These are phyloP conservation scores for Micromussa lordhowensis DNA, from an alignment of 92 coral and sea anemone species.

Conservation along the genomic window DNA sequence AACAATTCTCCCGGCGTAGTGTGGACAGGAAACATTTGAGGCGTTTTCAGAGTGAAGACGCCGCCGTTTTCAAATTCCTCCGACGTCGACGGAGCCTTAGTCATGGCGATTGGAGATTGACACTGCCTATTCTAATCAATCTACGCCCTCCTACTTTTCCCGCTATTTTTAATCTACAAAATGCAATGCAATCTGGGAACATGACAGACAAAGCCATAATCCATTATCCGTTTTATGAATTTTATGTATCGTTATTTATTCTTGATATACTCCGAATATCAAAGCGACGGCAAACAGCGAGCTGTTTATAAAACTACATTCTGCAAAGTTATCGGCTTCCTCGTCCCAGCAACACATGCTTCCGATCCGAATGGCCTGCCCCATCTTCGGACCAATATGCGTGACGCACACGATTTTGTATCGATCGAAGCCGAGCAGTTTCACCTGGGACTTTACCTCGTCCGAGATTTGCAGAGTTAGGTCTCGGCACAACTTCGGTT, in stretches of 20 bases:
- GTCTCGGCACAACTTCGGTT: slow-evolving; percentile 75
- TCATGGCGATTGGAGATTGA: no score
- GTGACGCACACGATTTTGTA: slow-evolving; percentile 83
- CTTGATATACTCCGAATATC: slow-evolving; percentile 75
- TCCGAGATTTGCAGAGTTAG: slow-evolving; percentile 66
- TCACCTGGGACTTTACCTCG: slow-evolving; percentile 62
- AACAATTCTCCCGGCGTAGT: no score
- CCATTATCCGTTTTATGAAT: no score
- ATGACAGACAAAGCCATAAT: not conserved
- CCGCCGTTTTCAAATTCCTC: no score
- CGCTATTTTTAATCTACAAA: not conserved
- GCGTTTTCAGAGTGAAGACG: no score
- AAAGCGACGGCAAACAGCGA: slow-evolving; percentile 67
- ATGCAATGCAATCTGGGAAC: not conserved
- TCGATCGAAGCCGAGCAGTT: slow-evolving; percentile 74
- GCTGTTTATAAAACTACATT: slow-evolving; percentile 53
- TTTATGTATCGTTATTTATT: slow-evolving; percentile 15
- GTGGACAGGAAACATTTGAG: no score
- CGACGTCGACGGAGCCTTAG: no score
- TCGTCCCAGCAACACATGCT: slow-evolving; percentile 78
- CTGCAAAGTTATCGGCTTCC: slow-evolving; percentile 60
- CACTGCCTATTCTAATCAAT: not conserved
- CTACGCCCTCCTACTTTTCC: not conserved
- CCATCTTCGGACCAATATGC: slow-evolving; percentile 65
- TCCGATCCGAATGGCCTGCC: slow-evolving; percentile 59